Conservation (phyloP, 53 echinoderm and acorn worm genomes). For the Arbacia lixula region DNA sequence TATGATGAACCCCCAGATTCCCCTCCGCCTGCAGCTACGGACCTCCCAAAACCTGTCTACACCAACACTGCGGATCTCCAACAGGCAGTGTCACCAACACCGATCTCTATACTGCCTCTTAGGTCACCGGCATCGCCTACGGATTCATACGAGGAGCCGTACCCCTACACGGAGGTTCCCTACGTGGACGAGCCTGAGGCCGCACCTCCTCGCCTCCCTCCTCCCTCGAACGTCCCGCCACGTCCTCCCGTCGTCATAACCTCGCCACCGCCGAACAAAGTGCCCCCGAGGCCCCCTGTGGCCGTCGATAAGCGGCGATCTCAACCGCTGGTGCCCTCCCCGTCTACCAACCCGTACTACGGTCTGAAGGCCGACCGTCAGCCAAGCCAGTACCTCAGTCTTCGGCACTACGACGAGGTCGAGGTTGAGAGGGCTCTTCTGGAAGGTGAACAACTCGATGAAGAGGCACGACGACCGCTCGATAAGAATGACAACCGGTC, state of each 20-base stretch:
- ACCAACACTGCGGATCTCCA: neutral
- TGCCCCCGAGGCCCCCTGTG: constrained; percentile 21
- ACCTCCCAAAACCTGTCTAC: neutral
- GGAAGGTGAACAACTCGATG: constrained; percentile 13
- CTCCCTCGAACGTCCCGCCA: neutral
- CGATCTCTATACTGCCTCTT: neutral
- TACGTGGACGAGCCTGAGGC: constrained; percentile 14
- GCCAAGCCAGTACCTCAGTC: constrained; percentile 34
- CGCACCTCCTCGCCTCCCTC: neutral
- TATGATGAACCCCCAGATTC: neutral
- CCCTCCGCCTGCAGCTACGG: neutral
- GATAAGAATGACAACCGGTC: neutral
- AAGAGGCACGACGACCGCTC: neutral
- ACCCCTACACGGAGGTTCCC: no score
- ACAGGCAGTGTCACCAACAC: neutral
- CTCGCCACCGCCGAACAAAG: constrained; percentile 35
- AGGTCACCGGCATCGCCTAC: neutral
- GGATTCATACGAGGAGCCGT: no score
- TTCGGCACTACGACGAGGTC: constrained; percentile 39
- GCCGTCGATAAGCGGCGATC: constrained; percentile 25
- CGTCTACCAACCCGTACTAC: neutral
- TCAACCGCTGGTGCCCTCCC: neutral
- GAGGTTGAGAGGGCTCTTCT: neutral
- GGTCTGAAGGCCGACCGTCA: constrained; percentile 17
- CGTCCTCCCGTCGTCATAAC: constrained; percentile 22